Evolutionary conservation across 2,797 vertebrate genomes (phyloP).

Genomic region (Lemur catta): DNA sequence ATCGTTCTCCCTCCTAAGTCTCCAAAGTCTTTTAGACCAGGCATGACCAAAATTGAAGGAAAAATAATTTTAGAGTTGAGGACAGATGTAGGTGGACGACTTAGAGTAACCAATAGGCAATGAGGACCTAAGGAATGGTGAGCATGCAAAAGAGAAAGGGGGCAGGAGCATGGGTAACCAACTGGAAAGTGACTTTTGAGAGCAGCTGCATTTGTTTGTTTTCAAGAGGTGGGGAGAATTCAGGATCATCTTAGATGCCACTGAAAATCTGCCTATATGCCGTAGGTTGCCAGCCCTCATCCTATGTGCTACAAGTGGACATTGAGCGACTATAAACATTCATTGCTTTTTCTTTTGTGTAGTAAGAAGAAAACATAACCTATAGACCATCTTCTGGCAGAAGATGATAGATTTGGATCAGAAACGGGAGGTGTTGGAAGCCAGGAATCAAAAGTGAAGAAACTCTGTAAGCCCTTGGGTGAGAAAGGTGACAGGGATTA

Average conservation of each 20-base stretch:
- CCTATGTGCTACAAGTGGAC: background rate
- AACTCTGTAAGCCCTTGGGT: constrained; percentile 61
- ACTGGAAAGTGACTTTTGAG: constrained; percentile 18
- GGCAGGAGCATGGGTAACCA: background rate
- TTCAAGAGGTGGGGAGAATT: background rate
- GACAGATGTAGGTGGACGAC: background rate
- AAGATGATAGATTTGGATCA: constrained; percentile 75
- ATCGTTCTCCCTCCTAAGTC: no score
- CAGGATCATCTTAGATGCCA: background rate
- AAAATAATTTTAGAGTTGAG: constrained; percentile 25
- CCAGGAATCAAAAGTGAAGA: constrained; percentile 77
- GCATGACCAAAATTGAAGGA: background rate
- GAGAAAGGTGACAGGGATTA: constrained; percentile 54
- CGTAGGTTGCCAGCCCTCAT: background rate
- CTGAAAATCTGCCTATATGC: background rate
- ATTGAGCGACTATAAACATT: constrained; percentile 4
- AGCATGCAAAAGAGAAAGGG: background rate
- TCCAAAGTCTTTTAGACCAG: no score
- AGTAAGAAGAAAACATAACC: constrained; percentile 77
- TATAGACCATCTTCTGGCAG: constrained; percentile 74
- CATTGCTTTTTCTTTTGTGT: constrained; percentile 58
- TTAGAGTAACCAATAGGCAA: background rate
- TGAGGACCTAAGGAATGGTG: background rate
- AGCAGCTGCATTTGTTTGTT: background rate
- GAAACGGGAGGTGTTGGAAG: constrained; percentile 71